phyloP scores from a whole-genome alignment of 2,113 vertebrate genomes.

The Turdus rufiventris region DNA sequence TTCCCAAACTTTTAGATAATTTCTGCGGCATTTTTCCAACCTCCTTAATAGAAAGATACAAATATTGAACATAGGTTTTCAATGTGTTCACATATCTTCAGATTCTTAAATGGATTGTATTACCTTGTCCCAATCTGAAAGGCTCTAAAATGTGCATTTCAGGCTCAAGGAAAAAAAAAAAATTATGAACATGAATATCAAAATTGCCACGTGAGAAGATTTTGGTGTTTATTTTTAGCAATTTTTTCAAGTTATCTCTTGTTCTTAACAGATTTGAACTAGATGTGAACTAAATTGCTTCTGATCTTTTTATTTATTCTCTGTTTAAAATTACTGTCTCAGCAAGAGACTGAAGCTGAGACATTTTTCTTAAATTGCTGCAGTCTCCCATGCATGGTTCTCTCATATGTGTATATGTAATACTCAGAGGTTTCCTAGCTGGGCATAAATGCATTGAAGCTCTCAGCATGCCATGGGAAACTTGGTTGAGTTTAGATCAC shows the following conservation, averaged over 20 bases:
- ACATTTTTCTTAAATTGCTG: background rate
- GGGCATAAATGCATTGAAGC: background rate
- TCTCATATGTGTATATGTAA: background rate
- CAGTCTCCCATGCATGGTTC: background rate
- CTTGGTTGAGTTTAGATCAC: background rate
- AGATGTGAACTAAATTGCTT: background rate
- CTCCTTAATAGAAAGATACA: background rate
- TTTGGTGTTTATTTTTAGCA: background rate
- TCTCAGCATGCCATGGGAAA: conserved; percentile 4
- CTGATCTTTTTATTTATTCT: background rate
- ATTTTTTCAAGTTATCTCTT: background rate
- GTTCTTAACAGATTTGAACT: background rate
- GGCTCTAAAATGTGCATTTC: background rate
- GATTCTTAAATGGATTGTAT: background rate
- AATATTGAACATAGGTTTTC: background rate
- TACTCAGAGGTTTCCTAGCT: background rate
- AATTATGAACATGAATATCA: background rate
- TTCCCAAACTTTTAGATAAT: background rate
- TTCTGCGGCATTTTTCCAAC: background rate
- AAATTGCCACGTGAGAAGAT: background rate
- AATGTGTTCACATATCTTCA: background rate
- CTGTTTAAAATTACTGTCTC: background rate
- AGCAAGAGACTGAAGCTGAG: background rate
- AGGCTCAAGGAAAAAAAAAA: background rate
- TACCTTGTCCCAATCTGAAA: background rate